Base-by-base conservation (phyloP, 2,888 invertebrate genomes). In the Agriopis marginaria region DNA sequence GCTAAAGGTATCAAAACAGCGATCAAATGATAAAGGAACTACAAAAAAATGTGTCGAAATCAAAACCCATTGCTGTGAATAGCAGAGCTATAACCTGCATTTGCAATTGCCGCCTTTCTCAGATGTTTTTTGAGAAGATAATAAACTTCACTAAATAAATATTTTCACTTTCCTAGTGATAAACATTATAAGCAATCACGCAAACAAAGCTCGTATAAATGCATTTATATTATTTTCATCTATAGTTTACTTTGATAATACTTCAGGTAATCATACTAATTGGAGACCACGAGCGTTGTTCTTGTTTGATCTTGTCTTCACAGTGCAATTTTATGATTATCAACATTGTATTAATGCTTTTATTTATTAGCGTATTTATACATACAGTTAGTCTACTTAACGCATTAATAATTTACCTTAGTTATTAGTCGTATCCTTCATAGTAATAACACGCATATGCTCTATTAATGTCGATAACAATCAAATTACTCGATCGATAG, bases 401-500 rank as follows among this genome's bases (percentile, higher is more conserved):
- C 23, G 58, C 45, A 40, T 58, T 58, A 45, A 40, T 66, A 40
- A 66, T 47, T 54, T 11, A 47, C 14, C 12, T 12, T 53, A 59
- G 47, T 49, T 49, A 12, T 61, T 45, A 63, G n/a, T 10, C 23
- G 47, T 66, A 66, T 70, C 70, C 70, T 70, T 66, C 56, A 44
- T 44, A 45, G 45, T 66, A 63, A 63, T 63, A 63, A 53, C 44
- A 59, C 32, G 50, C 58, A 32, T 50, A 55, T 63, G 64, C 51
- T 69, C 64, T 68, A 71, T 68, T 74, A 72, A 66, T 39, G 53
- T 58, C 76, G 87, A 88, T 87, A 84, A 79, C 79, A 77, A 87
- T 86, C 87, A 78, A 85, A 80, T 80, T 79, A 85, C 74, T 80
- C 74, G 77, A 84, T 76, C 79, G 81, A 82, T 83, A 82, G 80